Evolutionary conservation across 2,113 vertebrate species (phyloP).

Genomic region (Esox niger): DNA sequence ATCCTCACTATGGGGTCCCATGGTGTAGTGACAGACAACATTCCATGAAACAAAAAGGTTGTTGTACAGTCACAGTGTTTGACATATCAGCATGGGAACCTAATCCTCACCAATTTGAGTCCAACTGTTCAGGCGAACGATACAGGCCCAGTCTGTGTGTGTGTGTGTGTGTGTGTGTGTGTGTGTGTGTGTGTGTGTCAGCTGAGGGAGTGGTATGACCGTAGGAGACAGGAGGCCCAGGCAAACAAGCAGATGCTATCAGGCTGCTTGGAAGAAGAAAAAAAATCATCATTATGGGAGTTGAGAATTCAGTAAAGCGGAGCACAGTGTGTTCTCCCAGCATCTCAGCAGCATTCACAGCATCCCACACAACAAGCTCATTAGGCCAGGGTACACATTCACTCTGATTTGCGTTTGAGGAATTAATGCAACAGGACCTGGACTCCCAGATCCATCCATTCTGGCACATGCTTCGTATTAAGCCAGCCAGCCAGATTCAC

Average conservation of each 20-base stretch:
- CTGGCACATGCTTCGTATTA: slow-evolving; percentile 36
- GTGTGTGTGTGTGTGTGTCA: slow-evolving; percentile 18
- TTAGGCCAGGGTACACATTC: slow-evolving; percentile 66
- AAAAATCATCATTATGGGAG: slow-evolving; percentile 64
- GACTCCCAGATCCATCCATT: slow-evolving; percentile 64
- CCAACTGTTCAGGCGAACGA: slow-evolving; percentile 53
- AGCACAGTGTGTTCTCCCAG: slow-evolving; percentile 62
- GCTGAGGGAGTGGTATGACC: slow-evolving; percentile 53
- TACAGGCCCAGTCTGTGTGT: slow-evolving; percentile 37
- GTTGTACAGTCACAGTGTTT: slow-evolving; percentile 58
- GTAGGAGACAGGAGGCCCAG: slow-evolving; percentile 57
- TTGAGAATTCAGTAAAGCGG: slow-evolving; percentile 60
- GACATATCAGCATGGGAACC: slow-evolving; percentile 58
- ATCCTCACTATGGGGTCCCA: not conserved
- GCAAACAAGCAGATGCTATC: slow-evolving; percentile 67
- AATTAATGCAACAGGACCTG: slow-evolving; percentile 68
- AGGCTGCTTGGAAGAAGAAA: slow-evolving; percentile 51
- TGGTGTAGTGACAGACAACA: not conserved
- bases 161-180: slow-evolving; percentile 7
- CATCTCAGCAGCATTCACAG: slow-evolving; percentile 61
- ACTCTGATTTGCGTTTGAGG: slow-evolving; percentile 66
- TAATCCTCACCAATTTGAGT: slow-evolving; percentile 62
- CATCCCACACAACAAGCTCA: slow-evolving; percentile 74
- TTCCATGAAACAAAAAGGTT: slow-evolving; percentile 28
- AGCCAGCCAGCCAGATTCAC: slow-evolving; percentile 43